Evolutionary conservation across 2,113 vertebrate species (phyloP), one percentile per base, ranked within the genome.

Genomic region (Boulengeromyrus knoepffleri): DNA sequence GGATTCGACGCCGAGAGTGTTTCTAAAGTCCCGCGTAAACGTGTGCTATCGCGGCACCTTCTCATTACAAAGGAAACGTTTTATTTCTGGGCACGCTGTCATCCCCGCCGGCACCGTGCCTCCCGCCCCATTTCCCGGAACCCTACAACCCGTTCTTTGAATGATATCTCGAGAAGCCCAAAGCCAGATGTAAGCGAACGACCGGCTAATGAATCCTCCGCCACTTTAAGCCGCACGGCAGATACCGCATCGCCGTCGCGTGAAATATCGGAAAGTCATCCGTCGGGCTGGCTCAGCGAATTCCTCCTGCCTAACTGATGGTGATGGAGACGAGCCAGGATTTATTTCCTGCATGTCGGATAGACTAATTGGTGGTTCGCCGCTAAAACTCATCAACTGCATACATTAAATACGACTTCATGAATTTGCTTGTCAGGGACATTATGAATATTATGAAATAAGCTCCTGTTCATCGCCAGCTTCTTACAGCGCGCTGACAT

Each of bases 241-340:
- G 36, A 42, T 80, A 80, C 2, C 15, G 15, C 36, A 19, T 19
- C 36, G 36, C 74, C 31, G 31, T 80, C 6, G 74, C 15, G 74
- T 80, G 36, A 80, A 80, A 80, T 80, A 80, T 80, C 74, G 36
- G 5, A 42, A 39, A 80, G 74, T 80, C 74, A 39, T 39, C 31
- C 74, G 13, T 19, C 5, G 12, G 36, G 74, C 74, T 42, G 17
- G 74, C 31, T 80, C 74, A 80, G 36, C 74, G 5, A 39, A 19
- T 70, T 70, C 62, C n/a, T 70, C 74, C 74, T 42, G 62, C 62
- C 36, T 80, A 80, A 80, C 74, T 80, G 74, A 80, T 80, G 74
- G 36, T 39, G 36, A 80, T 31, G 66, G 4, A 10, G 31, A 74
- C 6, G 31, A 42, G 31, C 36, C 74, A 1, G 17, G 74, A 80